These are phyloP conservation scores for Drosophila arizonae DNA, from an alignment of 1,140 invertebrate species.

Conservation along the genomic window DNA sequence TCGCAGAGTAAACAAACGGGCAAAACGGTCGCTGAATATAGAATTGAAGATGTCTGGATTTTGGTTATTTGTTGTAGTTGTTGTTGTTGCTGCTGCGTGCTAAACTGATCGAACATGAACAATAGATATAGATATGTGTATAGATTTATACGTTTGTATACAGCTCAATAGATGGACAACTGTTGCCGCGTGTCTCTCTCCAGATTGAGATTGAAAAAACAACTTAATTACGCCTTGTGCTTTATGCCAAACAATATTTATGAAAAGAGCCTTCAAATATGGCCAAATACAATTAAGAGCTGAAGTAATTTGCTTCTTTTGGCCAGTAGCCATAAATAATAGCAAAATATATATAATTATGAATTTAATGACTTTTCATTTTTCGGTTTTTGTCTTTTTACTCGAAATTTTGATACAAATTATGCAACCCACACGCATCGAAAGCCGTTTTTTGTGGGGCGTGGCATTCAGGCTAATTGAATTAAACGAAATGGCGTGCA, in stretches of 20 bases:
- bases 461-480: conserved; percentile 16
- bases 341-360: conserved; percentile 36
- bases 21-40: conserved; percentile 43
- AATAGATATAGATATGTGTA: conserved; percentile 16
- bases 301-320: conserved; percentile 66
- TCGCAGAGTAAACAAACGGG: conserved; percentile 47
- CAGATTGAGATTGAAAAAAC: conserved; percentile 45
- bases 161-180: conserved; percentile 58
- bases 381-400: background rate
- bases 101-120: conserved; percentile 50
- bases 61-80: background rate
- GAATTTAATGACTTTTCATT: conserved; percentile 33
- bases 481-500: background rate
- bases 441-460: conserved; percentile 27
- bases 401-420: conserved; percentile 35
- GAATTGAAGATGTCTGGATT: conserved; percentile 33
- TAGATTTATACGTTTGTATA: conserved; percentile 8
- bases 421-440: conserved; percentile 68
- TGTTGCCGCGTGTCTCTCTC: conserved; percentile 49
- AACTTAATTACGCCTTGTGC: conserved; percentile 70
- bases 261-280: conserved; percentile 63
- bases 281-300: conserved; percentile 62
- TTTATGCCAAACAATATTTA: conserved; percentile 50
- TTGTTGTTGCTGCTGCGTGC: conserved; percentile 4
- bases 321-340: conserved; percentile 68